Base-by-base conservation (phyloP, 2,113 vertebrate genomes). In the Apus apus region DNA sequence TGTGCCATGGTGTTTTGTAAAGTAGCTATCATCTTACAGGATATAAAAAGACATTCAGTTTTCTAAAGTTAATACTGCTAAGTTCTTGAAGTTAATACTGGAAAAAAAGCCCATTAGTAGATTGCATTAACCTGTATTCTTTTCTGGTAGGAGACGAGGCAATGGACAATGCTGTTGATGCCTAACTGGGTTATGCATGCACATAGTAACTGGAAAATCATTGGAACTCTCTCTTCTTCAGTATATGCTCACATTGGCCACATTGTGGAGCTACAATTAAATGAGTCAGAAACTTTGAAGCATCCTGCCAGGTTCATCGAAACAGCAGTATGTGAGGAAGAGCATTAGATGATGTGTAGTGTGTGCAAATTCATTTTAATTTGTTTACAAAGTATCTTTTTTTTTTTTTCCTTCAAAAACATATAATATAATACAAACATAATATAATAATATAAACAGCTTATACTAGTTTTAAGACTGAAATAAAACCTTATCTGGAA, bases 201-300 rank as follows among this genome's bases (percentile, higher is more conserved):
- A 22, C 4, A 50, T 7, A 62, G 26, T 15, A 70, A 22, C 15
- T 64, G 36, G 34, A 65, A 92, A 72, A 78, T 14, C 4, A 0
- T 15, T 87, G 54, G 57, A 67, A 86, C 61, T 38, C 32, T 56
- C 4, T 17, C 8, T 76, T 34, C 25, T 58, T 36, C 62, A n/a
- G 1, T 15, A 18, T 58, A 73, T 97, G 94, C 93, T 75, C 60
- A 40, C 46, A 15, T 29, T 72, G 68, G 58, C 97, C 98, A 97
- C 96, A 76, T 56, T 0, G 96, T 96, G 98, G 97, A 74, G 97
- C 97, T 98, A 61, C 43, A 77, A 29, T n/a, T 84, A 92, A 94
- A 80, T 61, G 74, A 97, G 90, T 88, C 22, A 11, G 46, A 95
- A 76, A 46, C n/a, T 80, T 85, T 8, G 38, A 61, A 45, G 10